Conservation (phyloP, 2,113 vertebrate species). For the Sebastes fasciatus region DNA sequence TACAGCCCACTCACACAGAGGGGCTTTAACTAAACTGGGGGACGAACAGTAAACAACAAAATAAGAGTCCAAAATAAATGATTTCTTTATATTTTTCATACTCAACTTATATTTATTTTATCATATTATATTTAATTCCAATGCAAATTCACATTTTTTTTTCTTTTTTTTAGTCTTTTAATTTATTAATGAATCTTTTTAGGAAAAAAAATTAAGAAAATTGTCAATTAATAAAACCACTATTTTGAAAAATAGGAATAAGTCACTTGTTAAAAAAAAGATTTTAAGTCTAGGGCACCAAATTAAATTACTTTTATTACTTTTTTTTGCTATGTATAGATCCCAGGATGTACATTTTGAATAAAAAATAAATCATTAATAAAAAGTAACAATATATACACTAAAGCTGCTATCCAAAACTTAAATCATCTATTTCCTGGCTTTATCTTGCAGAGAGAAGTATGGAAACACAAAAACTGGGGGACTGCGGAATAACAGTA, state of each 20-base stretch:
- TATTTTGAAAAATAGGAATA: not conserved
- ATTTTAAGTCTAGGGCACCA: not conserved
- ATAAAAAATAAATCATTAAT: not conserved
- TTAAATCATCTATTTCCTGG: too few relatives aligned
- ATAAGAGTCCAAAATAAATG: not conserved
- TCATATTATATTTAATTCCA: not conserved
- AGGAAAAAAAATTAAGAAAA: not conserved
- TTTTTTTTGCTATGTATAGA: not conserved
- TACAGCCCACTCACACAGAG: slow-evolving; percentile 17
- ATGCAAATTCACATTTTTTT: not conserved
- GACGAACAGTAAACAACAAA: not conserved
- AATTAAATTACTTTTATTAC: not conserved
- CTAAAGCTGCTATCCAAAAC: too few relatives aligned
- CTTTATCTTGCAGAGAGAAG: too few relatives aligned
- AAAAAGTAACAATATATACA: not conserved
- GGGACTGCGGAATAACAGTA: too few relatives aligned
- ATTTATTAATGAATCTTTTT: too few relatives aligned
- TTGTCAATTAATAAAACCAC: not conserved
- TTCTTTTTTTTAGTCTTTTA: not conserved
- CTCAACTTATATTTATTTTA: not conserved
- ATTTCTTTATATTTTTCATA: not conserved
- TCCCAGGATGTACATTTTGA: not conserved
- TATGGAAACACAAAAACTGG: too few relatives aligned
- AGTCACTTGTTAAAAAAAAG: not conserved
- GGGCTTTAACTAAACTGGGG: not conserved